phyloP scores from a whole-genome alignment of 2,888 invertebrate genomes.

The Hypselothyrea guttata region DNA sequence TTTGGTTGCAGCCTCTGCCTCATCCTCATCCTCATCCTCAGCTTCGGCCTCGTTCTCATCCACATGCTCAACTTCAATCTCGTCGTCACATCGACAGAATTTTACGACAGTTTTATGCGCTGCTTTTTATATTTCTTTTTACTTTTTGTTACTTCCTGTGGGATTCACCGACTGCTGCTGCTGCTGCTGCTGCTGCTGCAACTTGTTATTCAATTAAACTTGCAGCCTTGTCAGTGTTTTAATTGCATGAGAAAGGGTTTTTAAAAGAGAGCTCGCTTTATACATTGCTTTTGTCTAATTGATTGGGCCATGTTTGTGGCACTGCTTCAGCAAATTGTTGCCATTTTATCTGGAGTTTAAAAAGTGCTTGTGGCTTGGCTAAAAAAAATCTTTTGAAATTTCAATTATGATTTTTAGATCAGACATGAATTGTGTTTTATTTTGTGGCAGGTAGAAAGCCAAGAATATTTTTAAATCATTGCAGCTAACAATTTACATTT shows the following conservation, averaged over 20 bases:
- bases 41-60: constrained; percentile 2
- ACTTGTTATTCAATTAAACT: constrained; percentile 73
- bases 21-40: constrained; percentile 16
- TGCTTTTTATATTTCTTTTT: constrained; percentile 3
- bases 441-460: not conserved
- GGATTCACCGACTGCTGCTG: too few relatives aligned
- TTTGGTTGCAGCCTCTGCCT: constrained; percentile 25
- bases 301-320: constrained; percentile 36
- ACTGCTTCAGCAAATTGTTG: constrained; percentile 8
- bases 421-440: constrained; percentile 1
- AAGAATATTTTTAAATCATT: too few relatives aligned
- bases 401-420: constrained; percentile 2
- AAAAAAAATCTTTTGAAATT: not conserved
- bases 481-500: too few relatives aligned
- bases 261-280: constrained; percentile 9
- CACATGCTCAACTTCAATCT: constrained; percentile 17
- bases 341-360: constrained; percentile 1
- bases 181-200: too few relatives aligned
- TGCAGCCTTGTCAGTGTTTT: constrained; percentile 51
- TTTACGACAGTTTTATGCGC: constrained; percentile 60
- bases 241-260: constrained; percentile 67
- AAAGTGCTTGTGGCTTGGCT: constrained; percentile 1
- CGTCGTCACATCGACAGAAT: constrained; percentile 28
- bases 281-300: constrained; percentile 36
- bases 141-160: not conserved